phyloP scores from a whole-genome alignment of 30 jellyfish, hydroid and myxozoan species.

The Euphysa ruthae region DNA sequence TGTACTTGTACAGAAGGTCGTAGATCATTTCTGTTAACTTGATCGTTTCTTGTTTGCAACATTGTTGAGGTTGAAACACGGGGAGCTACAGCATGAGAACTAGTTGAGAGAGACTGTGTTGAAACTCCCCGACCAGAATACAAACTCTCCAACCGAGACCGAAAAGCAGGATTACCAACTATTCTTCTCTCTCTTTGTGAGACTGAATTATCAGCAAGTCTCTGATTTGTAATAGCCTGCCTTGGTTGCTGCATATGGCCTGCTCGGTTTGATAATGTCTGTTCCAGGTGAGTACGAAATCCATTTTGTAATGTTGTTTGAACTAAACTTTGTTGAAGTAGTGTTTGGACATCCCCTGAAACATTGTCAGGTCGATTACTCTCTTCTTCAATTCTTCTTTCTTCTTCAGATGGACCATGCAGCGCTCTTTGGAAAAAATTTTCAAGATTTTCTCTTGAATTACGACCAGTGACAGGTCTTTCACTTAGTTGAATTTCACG shows the following conservation, averaged over 20 bases:
- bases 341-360: conserved; percentile 56
- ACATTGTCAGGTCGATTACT: conserved; percentile 32
- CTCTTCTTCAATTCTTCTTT: background rate
- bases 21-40: too few species aligned
- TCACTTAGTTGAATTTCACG: conserved; percentile 56
- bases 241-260: background rate
- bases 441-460: conserved; percentile 52
- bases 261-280: conserved; percentile 14
- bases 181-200: too few species aligned
- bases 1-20: too few species aligned
- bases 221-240: too few species aligned
- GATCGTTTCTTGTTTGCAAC: too few species aligned
- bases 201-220: too few species aligned
- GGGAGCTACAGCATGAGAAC: too few species aligned
- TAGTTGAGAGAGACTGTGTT: background rate
- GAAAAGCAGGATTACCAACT: background rate
- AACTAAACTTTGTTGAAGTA: conserved; percentile 62
- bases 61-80: too few species aligned
- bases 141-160: conserved; percentile 3
- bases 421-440: conserved; percentile 47
- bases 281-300: conserved; percentile 37
- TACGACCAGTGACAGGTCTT: conserved; percentile 70
- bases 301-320: conserved; percentile 62
- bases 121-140: background rate
- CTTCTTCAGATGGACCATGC: conserved; percentile 30